Base-by-base conservation (phyloP, 2,797 vertebrate species). In the Apogon hyalosoma region DNA sequence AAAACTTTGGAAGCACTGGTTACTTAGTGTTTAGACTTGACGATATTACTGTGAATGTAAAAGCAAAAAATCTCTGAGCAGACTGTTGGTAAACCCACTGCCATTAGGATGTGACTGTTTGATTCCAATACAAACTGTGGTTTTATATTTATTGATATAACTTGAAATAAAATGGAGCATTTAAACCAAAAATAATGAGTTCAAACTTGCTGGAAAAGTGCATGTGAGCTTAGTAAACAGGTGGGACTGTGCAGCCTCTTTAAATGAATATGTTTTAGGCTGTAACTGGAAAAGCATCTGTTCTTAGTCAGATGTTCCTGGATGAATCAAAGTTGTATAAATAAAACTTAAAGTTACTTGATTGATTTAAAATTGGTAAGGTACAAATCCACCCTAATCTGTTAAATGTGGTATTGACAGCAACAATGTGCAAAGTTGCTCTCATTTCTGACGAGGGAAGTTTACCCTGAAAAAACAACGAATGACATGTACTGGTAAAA, bases 221-320 rank as follows among this genome's bases (percentile, higher is more conserved):
- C 15, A 28, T 16, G 6, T 28, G 31, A 33, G n/a, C 9, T 51
- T 7, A 12, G 38, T 28, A 13, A 31, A 68, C 33, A 36, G 69
- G 69, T 53, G 46, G 45, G 13, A 43, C 68, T 49, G 50, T 40
- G 54, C 68, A 68, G 63, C 36, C 1, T 16, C 8, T 16, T 15
- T 6, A 2, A 9, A 43, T 55, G 28, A 40, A 18, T 70, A 33
- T 51, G 48, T 31, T 41, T 46, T 36, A 53, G 36, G 19, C 15
- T 49, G n/a, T 65, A 28, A 46, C 21, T 56, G 11, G 40, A 36
- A 50, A 11, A 39, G 12, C 75, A 69, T 78, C 55, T 73, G 65
- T 50, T 69, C 24, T 51, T 7, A 45, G 39, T 69, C 59, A 21
- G 36, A 58, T 33, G 55, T 75, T 69, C 57, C 56, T 49, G 46